Evolutionary conservation across 2,113 vertebrate genomes (phyloP), one percentile per base, ranked within the genome.

Genomic region (Rhadina sibilatrix): DNA sequence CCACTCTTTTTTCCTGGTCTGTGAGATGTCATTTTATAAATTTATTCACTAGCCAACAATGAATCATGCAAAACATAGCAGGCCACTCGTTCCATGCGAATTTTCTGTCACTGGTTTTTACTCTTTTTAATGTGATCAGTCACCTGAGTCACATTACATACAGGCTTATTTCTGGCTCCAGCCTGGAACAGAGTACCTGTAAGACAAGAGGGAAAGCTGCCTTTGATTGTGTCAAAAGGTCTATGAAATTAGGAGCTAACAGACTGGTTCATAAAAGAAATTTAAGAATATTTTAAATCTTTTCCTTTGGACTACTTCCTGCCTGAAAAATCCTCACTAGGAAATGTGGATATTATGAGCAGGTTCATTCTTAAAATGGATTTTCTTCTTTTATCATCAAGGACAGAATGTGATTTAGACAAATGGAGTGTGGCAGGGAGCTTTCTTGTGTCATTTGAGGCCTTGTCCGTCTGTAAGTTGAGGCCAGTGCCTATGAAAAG

Each of bases 201-300:
- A 96, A 95, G 60, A 92, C 92, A 97, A 89, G 90, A 90, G 80
- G 37, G 57, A 96, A 94, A 93, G 80, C 92, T 96, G 76, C 72
- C 90, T 95, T 96, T 95, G 88, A 92, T 94, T 96, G 80, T 96
- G 92, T 96, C 85, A 93, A 94, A 91, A 94, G 90, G 85, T 92
- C 92, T 92, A 24, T 86, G 92, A 96, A 96, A 93, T 92, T 81
- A 93, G 53, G 56, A 83, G 86, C 60, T 92, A 78, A 89, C 68
- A 84, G 80, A 57, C 40, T 79, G 52, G 28, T 53, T 95, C 83
- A 90, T 95, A 75, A 92, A 90, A 94, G 76, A 92, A 90, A 75
- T 72, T 75, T 75, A 78, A 94, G 72, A 83, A 78, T 93, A 87
- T 92, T 94, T 93, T 18, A 95, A 88, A 90, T 92, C 77, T 96